Evolutionary conservation across 30 jellyfish, hydroid and myxozoan species (phyloP), one percentile per base, ranked within the genome.

Genomic region (Haliclystus octoradiatus): DNA sequence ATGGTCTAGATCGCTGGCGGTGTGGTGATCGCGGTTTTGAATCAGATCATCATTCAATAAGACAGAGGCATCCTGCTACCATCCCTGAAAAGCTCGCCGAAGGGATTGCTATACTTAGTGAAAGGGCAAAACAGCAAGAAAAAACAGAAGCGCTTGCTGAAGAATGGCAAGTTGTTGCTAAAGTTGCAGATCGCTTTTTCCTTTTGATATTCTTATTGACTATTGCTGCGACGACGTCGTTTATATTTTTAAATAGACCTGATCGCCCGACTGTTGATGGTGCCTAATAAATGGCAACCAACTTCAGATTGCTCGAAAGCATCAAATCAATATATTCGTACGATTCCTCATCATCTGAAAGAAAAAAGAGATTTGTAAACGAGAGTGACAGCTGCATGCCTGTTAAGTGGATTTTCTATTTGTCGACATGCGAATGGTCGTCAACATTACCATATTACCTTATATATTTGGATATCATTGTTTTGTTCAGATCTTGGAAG

Each of bases 131-230:
- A 26, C 93, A 70, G 70, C 95, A 78, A 33, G 91, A 84, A 26
- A 78, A 77, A 63, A 31, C 71, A 1, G 95, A 84, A 23, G 70
- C 75, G 26, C 28, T 76, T 69, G 50, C 88, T 1, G 93, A 84
- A 35, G 95, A 84, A 62, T 84, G 95, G 95, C 93, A 76, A 28
- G 93, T 80, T 24, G 87, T 84, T 30, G 95, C 95, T 1, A 84
- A 77, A 72, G 93, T 84, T 27, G 93, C 93, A 12, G 95, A 84
- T 50, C 87, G 95, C 15, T 66, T 84, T 4, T 84, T 84, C 68
- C 67, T 84, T 77, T n/a, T 78, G 26, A 53, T 84, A 13, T 84
- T 84, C 63, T 40, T 84, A 24, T 23, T 84, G 70, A 72, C 95
- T 26, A 84, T 84, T 52, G 85, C 95, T 1, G 77, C 69, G 0